Evolutionary conservation across 1,140 invertebrate genomes (phyloP), one percentile per base, ranked within the genome.

Genomic region (Bombus superbus): DNA sequence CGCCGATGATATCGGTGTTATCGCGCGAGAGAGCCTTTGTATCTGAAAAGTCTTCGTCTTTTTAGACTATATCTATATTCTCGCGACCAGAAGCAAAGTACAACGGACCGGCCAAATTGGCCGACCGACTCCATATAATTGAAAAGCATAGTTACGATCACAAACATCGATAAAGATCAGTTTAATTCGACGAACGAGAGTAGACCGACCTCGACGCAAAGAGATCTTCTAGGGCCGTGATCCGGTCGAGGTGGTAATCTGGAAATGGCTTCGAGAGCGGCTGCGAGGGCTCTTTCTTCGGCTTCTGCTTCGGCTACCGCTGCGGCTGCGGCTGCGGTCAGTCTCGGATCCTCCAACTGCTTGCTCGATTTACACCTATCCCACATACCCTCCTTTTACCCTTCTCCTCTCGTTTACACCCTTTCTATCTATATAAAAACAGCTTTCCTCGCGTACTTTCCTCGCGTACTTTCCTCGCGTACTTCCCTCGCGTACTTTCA

Each of bases 281-380:
- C 97, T 25, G 96, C 96, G 42, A 97, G 94, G 64, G 97, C 97
- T 32, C 97, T 95, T 91, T 97, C 97, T 93, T 97, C 97, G 88
- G 97, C 97, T 87, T 97, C 97, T 3, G 96, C 96, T 89, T 96
- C 96, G 78, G 96, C 96, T 85, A 97, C 97, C 47, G 97, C 97
- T 82, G 97, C 97, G 59, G 97, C 97, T 0, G 97, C 97, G 15
- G 97, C 97, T 6, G 96, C 96, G 77, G 96, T 96, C 82, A 96
- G 90, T 87, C 95, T 92, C 85, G 95, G 95, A 74, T 96, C 95
- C 85, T 95, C 94, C 59, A 95, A 90, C 73, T 95, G 94, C 86
- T 96, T 94, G 87, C 92, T 94, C 81, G 95, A 94, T 93, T 96
- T 96, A 90, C 96, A 96, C 91, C 96, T 96, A 59, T 71, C 78